These are phyloP conservation scores for Todiramphus saurophagus DNA, from an alignment of 2,113 vertebrate genomes.

Conservation along the genomic window DNA sequence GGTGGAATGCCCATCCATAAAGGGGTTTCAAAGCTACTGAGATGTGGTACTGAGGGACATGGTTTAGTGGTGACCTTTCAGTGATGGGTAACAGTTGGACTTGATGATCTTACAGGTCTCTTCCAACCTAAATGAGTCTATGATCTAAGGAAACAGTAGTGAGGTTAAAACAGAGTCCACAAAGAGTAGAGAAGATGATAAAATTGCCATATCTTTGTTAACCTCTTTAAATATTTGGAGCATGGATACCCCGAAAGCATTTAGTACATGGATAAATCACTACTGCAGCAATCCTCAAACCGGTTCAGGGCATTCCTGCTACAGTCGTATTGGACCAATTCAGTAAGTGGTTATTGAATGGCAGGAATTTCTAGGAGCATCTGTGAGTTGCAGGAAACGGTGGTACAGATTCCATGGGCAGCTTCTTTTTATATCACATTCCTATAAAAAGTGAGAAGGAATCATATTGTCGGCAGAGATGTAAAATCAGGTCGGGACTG, in stretches of 20 bases:
- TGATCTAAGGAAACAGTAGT: not conserved
- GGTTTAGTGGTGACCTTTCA: not conserved
- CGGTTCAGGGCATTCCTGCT: not conserved
- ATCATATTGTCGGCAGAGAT: slow-evolving; percentile 44
- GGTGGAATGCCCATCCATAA: not conserved
- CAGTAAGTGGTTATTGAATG: not conserved
- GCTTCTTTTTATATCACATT: slow-evolving; percentile 43
- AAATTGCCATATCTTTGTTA: not conserved
- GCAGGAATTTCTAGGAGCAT: slow-evolving; percentile 30
- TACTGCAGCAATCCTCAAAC: not conserved
- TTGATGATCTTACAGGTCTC: not conserved
- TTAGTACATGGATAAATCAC: not conserved
- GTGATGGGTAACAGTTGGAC: not conserved
- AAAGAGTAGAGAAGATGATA: not conserved
- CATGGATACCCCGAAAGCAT: not conserved
- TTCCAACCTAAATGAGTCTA: not conserved
- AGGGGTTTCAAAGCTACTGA: not conserved
- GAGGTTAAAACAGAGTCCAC: not conserved
- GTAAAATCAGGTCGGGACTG: slow-evolving; percentile 62
- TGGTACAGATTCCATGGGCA: not conserved
- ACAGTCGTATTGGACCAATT: not conserved
- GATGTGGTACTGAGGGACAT: not conserved
- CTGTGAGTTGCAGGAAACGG: slow-evolving; percentile 24
- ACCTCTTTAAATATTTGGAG: not conserved
- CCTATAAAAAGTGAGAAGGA: slow-evolving; percentile 60